Conservation (phyloP, 1,140 invertebrate genomes). For the Phthorimaea operculella region DNA sequence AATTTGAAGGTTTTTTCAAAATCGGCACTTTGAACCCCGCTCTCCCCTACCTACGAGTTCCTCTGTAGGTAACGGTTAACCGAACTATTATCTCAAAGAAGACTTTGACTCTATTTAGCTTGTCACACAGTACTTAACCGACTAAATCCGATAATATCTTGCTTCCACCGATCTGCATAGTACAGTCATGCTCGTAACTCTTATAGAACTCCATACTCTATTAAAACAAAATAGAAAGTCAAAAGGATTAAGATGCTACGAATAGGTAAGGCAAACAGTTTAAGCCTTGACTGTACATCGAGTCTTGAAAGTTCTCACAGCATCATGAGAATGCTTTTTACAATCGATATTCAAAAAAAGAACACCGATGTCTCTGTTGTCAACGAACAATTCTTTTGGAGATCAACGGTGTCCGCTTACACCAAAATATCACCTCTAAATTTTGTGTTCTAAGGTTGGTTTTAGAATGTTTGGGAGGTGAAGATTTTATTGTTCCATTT, state of each 20-base stretch:
- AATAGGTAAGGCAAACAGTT: conserved; percentile 59
- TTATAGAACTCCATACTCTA: not conserved
- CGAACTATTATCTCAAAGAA: conserved; percentile 29
- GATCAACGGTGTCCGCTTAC: conserved; percentile 26
- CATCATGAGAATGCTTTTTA: conserved; percentile 65
- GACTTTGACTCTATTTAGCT: conserved; percentile 29
- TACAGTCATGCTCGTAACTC: conserved; percentile 1
- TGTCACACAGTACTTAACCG: conserved; percentile 18
- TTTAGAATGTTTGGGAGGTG: conserved; percentile 17
- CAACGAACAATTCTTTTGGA: conserved; percentile 62
- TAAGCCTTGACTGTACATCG: conserved; percentile 41
- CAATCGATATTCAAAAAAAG: conserved; percentile 66
- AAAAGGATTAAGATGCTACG: conserved; percentile 3
- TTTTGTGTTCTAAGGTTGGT: conserved; percentile 21
- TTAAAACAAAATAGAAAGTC: not conserved
- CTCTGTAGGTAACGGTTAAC: not conserved
- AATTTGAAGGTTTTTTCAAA: too few species aligned
- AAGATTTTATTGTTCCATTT: conserved; percentile 52
- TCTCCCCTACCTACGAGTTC: too few species aligned
- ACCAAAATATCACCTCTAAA: conserved; percentile 30
- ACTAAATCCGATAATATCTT: conserved; percentile 9
- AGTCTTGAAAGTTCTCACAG: conserved; percentile 59
- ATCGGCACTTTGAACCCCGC: too few species aligned
- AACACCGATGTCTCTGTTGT: conserved; percentile 67
- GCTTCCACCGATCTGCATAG: conserved; percentile 8